A percentile compares a stretch with the other conserved stretches of the same genome.
phyloP scores from a whole-genome alignment of 2,113 vertebrate genomes.

The Alouatta palliata region DNA sequence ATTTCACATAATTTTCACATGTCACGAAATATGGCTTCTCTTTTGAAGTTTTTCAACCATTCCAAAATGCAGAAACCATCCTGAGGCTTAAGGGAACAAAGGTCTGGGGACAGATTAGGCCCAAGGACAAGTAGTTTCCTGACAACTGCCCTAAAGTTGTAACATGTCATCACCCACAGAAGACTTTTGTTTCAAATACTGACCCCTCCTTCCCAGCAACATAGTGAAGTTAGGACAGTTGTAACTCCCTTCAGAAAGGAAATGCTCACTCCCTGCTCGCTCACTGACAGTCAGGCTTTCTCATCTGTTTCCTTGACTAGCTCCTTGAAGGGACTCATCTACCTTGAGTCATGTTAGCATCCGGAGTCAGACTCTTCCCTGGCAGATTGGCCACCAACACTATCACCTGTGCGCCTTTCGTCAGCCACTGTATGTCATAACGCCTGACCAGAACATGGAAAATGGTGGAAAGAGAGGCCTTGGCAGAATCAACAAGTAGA shows the following conservation, averaged over 20 bases:
- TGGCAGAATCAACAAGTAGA: not conserved
- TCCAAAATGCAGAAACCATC: slow-evolving; percentile 23
- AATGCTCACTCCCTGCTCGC: not conserved
- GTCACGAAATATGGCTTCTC: not conserved
- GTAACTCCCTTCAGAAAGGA: not conserved
- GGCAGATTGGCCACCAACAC: no score
- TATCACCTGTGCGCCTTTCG: not conserved
- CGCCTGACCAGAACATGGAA: not conserved
- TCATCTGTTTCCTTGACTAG: not conserved
- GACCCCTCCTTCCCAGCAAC: not conserved
- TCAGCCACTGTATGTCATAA: rapidly evolving
- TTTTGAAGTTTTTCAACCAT: not conserved
- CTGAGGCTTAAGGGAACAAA: not conserved
- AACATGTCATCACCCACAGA: not conserved
- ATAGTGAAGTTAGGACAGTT: not conserved
- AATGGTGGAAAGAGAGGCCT: not conserved
- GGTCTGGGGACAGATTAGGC: not conserved
- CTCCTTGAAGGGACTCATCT: not conserved
- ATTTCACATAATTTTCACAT: not conserved
- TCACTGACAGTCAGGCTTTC: not conserved
- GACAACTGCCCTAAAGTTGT: not conserved
- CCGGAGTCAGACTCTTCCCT: not conserved
- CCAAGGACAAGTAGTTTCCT: not conserved
- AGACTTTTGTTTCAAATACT: not conserved
- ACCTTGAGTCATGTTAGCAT: not conserved